Evolutionary conservation across 1,140 invertebrate genomes (phyloP).

Genomic region (Zaprionus capensis): DNA sequence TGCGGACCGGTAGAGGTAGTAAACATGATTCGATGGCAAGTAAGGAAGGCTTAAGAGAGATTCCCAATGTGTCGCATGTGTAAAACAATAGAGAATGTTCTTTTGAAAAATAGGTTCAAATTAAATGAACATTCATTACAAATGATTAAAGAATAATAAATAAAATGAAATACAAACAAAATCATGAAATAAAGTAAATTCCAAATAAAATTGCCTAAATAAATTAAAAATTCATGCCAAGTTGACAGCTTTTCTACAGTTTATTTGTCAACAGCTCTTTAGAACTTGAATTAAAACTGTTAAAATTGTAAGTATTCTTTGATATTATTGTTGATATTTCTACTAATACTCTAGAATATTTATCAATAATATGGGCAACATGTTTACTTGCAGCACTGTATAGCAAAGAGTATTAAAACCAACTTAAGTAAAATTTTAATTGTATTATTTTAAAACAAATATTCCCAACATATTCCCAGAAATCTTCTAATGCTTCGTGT

Average conservation of each 20-base stretch:
- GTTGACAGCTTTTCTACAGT: too few species aligned
- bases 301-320: too few species aligned
- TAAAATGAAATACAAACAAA: not conserved
- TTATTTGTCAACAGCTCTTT: too few species aligned
- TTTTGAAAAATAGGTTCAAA: not conserved
- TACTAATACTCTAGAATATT: not conserved
- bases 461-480: too few species aligned
- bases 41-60: conserved; percentile 31
- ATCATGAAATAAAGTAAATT: not conserved
- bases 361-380: too few species aligned
- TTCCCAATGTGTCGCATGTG: not conserved
- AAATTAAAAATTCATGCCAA: not conserved
- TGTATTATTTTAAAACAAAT: too few species aligned
- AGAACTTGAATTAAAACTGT: too few species aligned
- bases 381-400: too few species aligned
- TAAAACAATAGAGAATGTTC: conserved; percentile 1
- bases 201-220: not conserved
- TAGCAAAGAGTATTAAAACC: too few species aligned
- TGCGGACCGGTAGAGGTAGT: conserved; percentile 26
- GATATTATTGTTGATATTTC: too few species aligned
- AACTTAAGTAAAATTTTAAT: too few species aligned
- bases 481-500: too few species aligned
- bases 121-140: not conserved
- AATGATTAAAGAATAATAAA: not conserved
- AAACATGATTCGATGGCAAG: conserved; percentile 6